phyloP scores from a whole-genome alignment of 2,797 vertebrate species.

The Stomatorhinus walkeri region DNA sequence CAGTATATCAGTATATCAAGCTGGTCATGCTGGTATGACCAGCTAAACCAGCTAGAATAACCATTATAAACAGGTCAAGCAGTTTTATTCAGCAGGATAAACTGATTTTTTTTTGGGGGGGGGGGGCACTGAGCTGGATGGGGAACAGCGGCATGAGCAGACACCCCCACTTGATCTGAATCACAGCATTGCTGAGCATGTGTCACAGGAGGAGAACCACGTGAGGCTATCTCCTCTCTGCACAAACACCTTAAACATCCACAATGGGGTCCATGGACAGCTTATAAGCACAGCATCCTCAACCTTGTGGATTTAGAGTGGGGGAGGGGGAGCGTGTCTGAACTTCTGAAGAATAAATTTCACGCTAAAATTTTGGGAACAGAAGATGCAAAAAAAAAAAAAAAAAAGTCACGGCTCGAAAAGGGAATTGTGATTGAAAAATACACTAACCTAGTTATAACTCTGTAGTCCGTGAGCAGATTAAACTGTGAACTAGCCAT shows the following conservation, averaged over 20 bases:
- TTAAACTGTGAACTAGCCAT: not conserved
- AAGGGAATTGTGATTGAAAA: not conserved
- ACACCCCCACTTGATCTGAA: not conserved
- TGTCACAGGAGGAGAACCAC: not conserved
- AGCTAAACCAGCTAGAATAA: not conserved
- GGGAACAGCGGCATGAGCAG: not conserved
- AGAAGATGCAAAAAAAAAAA: not conserved
- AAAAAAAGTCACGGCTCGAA: not conserved
- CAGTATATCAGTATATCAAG: not conserved
- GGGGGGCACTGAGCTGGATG: not conserved
- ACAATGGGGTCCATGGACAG: not conserved
- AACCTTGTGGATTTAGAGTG: not conserved
- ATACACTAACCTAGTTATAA: not conserved
- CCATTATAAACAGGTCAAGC: not conserved
- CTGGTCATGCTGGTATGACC: not conserved
- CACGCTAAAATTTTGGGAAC: not conserved
- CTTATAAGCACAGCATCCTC: not conserved
- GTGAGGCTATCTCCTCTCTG: not conserved
- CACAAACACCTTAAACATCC: not conserved
- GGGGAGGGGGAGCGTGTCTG: not conserved
- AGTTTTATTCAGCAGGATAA: not conserved
- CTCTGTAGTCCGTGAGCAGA: not conserved
- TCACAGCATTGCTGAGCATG: not conserved
- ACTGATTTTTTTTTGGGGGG: not conserved
- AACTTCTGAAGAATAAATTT: conserved; percentile 4